These are phyloP conservation scores for Aphyosemion australe DNA, from an alignment of 2,113 vertebrate species.

Conservation along the genomic window DNA sequence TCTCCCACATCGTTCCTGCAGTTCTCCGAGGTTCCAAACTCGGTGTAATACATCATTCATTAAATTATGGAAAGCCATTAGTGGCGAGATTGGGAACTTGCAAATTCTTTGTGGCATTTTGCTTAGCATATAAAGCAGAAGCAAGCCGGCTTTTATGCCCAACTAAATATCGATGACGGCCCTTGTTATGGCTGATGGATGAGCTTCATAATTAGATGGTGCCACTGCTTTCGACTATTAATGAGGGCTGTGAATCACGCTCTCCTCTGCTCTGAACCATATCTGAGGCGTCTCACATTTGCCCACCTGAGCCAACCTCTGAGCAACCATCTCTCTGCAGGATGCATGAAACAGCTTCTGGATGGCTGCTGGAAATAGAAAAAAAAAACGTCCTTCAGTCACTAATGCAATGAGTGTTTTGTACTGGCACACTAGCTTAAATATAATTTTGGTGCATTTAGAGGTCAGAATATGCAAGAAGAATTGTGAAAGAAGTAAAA, in stretches of 20 bases:
- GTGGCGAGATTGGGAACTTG: slow-evolving; percentile 88
- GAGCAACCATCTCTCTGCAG: slow-evolving; percentile 14
- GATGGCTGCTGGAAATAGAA: background rate
- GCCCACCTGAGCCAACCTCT: slow-evolving; percentile 24
- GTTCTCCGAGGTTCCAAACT: slow-evolving; percentile 82
- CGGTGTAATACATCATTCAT: slow-evolving; percentile 91
- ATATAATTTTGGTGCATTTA: background rate
- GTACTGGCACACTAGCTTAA: background rate
- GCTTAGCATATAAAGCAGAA: slow-evolving; percentile 91
- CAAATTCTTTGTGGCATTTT: slow-evolving; percentile 86
- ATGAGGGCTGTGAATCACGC: slow-evolving; percentile 74
- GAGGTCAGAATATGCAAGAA: no score
- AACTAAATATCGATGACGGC: slow-evolving; percentile 90
- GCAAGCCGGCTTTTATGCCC: slow-evolving; percentile 77
- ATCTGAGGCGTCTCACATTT: slow-evolving; percentile 45
- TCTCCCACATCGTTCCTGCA: slow-evolving; percentile 55
- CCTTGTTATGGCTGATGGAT: slow-evolving; percentile 91
- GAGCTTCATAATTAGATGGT: slow-evolving; percentile 86
- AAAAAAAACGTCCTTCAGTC: slow-evolving; percentile 38
- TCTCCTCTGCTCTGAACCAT: slow-evolving; percentile 31
- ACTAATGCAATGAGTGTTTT: background rate
- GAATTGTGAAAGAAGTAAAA: no score
- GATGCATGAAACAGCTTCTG: slow-evolving; percentile 45
- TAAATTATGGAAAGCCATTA: slow-evolving; percentile 94
- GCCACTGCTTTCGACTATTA: slow-evolving; percentile 78